A percentile compares a stretch with the other conserved stretches of the same genome.
Evolutionary conservation across 2,113 vertebrate genomes (phyloP).

Genomic region (Vulpes vulpes): DNA sequence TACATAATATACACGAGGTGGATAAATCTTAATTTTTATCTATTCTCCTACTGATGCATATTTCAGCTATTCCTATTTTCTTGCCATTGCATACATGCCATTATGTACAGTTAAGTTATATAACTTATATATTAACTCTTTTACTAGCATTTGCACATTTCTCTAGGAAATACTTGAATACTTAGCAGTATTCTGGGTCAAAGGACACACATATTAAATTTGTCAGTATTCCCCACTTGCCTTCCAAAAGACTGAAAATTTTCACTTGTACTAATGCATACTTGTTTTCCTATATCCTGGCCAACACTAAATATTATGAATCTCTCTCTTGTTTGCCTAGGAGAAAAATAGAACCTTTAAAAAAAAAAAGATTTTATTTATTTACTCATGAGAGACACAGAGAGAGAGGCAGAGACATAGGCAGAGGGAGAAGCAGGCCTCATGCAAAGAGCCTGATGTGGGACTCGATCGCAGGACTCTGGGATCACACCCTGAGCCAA

Average conservation of each 20-base stretch:
- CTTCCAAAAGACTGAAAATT: not conserved
- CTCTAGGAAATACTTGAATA: not conserved
- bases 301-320: not conserved
- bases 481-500: too few species aligned
- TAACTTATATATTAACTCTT: not conserved
- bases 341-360: not conserved
- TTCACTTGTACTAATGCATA: not conserved
- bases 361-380: too few species aligned
- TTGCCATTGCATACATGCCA: not conserved
- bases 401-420: too few species aligned
- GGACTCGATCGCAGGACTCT: too few species aligned
- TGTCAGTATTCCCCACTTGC: not conserved
- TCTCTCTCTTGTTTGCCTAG: not conserved
- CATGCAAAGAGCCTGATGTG: too few species aligned
- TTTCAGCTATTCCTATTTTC: slow-evolving; percentile 7
- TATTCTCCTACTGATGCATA: not conserved
- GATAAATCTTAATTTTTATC: not conserved
- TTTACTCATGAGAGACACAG: too few species aligned
- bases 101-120: not conserved
- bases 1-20: not conserved
- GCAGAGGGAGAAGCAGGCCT: too few species aligned
- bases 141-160: not conserved
- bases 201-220: not conserved
- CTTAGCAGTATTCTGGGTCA: slow-evolving; percentile 7
- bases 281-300: not conserved